Evolutionary conservation across 2,113 vertebrate species (phyloP).

Genomic region (Strigops habroptila): DNA sequence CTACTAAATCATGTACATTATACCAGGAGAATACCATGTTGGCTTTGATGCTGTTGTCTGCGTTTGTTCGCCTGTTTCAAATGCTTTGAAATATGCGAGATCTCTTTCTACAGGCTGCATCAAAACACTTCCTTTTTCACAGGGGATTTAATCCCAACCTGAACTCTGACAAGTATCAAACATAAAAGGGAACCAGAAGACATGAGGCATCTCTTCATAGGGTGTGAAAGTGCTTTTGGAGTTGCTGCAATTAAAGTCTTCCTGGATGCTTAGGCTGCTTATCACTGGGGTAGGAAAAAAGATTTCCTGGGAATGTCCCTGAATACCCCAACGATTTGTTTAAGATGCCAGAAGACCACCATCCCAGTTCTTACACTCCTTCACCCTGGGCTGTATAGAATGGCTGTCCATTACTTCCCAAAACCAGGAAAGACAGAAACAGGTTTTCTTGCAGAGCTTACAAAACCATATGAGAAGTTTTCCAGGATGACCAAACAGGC

Average conservation of each 20-base stretch:
- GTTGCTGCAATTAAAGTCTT: not conserved
- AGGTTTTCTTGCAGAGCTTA: not conserved
- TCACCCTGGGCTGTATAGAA: not conserved
- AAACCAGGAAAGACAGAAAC: not conserved
- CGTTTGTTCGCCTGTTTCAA: not conserved
- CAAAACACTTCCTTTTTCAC: not conserved
- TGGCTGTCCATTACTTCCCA: not conserved
- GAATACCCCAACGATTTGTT: not conserved
- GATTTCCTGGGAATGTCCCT: not conserved
- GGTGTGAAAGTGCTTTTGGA: not conserved
- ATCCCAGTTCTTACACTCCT: not conserved
- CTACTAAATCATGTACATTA: fast-evolving
- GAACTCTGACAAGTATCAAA: not conserved
- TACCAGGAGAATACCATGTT: not conserved
- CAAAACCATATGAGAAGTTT: not conserved
- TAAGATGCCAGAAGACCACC: not conserved
- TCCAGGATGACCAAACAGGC: not conserved
- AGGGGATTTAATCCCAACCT: not conserved
- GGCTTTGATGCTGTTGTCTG: not conserved
- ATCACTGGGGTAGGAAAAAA: not conserved
- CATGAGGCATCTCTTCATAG: not conserved
- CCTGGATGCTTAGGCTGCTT: not conserved
- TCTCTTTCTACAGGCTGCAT: not conserved
- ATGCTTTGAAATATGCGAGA: not conserved
- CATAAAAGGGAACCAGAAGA: not conserved